These are phyloP conservation scores for Reinhardtius hippoglossoides DNA, from an alignment of 2,113 vertebrate species.

Conservation along the genomic window DNA sequence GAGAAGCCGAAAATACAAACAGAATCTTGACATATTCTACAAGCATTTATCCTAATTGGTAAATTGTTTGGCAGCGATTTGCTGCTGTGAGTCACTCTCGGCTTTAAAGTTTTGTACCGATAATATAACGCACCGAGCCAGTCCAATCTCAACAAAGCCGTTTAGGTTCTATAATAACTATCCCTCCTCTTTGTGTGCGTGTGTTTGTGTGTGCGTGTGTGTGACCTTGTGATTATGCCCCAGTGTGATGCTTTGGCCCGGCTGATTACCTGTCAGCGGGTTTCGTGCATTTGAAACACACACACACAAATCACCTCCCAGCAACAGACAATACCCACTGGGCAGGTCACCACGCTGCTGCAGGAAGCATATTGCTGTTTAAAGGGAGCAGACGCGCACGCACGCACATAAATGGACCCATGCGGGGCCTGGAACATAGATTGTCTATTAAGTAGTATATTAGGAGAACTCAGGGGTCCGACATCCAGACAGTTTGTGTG, in stretches of 20 bases:
- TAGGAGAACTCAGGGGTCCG: slow-evolving; percentile 60
- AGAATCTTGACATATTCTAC: background rate
- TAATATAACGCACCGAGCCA: slow-evolving; percentile 62
- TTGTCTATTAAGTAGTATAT: slow-evolving; percentile 70
- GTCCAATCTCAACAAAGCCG: slow-evolving; percentile 61
- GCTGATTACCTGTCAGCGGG: slow-evolving; percentile 84
- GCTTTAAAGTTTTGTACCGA: slow-evolving; percentile 53
- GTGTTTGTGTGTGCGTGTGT: slow-evolving; percentile 16
- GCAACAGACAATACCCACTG: slow-evolving; percentile 64
- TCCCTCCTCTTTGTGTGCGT: slow-evolving; percentile 7
- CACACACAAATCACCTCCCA: slow-evolving; percentile 42
- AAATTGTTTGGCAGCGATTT: slow-evolving; percentile 29
- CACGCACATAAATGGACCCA: slow-evolving; percentile 54
- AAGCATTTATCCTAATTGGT: slow-evolving; percentile 27
- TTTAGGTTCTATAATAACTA: slow-evolving; percentile 68
- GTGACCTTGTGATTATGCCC: slow-evolving; percentile 74
- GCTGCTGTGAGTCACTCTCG: slow-evolving; percentile 26
- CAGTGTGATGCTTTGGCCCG: slow-evolving; percentile 70
- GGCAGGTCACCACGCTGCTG: slow-evolving; percentile 63
- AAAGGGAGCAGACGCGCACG: slow-evolving; percentile 30
- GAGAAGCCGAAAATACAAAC: background rate
- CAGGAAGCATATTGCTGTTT: slow-evolving; percentile 65
- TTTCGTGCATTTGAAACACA: slow-evolving; percentile 63
- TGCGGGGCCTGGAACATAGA: slow-evolving; percentile 44
- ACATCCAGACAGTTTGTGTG: slow-evolving; percentile 64